Percentiles rank a stretch among this genome's conserved stretches.
Conservation (phyloP, 2,113 vertebrate genomes). For the Hypomesus transpacificus region DNA sequence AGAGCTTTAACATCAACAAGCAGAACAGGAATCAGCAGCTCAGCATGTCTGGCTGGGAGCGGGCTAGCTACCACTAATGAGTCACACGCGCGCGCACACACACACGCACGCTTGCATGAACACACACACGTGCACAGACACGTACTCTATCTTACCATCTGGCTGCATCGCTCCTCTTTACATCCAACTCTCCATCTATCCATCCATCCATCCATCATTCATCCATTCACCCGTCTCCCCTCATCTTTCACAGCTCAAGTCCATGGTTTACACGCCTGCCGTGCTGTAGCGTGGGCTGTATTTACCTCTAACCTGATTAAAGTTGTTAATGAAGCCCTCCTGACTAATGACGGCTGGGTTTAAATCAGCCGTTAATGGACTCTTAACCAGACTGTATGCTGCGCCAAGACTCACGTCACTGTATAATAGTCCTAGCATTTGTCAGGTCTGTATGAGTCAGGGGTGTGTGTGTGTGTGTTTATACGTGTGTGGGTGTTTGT, state of each 20-base stretch:
- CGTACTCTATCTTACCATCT: constrained; percentile 7
- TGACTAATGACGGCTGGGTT: constrained; percentile 1
- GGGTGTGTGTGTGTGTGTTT: not conserved
- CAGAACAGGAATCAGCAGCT: not conserved
- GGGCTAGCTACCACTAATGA: not conserved
- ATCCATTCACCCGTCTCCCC: not conserved
- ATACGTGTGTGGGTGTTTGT: not conserved
- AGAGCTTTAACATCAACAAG: not conserved
- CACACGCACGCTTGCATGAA: not conserved
- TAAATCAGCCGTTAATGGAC: constrained; percentile 23
- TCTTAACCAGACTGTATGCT: not conserved
- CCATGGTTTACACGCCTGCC: not conserved
- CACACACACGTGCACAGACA: constrained; percentile 10
- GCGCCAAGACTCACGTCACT: constrained; percentile 1
- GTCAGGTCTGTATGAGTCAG: not conserved
- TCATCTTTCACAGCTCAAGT: not conserved
- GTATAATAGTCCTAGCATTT: not conserved
- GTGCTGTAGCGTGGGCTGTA: not conserved
- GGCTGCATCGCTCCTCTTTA: not conserved
- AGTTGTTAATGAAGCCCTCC: constrained; percentile 6
- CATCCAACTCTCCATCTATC: not conserved
- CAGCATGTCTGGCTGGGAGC: not conserved
- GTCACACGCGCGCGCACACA: not conserved
- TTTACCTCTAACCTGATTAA: constrained; percentile 19
- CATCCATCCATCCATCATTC: not conserved